Conservation (phyloP, 1,140 invertebrate species). For the Aphelenchoides fujianensis region DNA sequence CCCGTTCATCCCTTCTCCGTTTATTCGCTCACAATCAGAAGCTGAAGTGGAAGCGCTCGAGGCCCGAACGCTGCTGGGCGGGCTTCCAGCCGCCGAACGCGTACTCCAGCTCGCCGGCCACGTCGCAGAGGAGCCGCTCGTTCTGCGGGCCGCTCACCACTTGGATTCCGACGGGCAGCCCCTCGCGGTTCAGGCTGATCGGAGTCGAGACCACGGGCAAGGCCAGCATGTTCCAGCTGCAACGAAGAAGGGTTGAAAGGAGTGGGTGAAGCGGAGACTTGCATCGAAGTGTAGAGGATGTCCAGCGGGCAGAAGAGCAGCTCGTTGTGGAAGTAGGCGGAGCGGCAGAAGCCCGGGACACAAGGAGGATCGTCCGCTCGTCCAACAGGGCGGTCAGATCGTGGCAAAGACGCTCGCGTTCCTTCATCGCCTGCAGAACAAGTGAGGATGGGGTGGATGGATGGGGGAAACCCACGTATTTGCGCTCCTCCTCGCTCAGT, state of each 20-base stretch:
- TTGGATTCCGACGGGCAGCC: slow-evolving; percentile 57
- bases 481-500: neutral
- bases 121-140: neutral
- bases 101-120: slow-evolving; percentile 70
- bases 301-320: slow-evolving; percentile 43
- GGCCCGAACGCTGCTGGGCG: too few relatives aligned
- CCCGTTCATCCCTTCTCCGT: too few relatives aligned
- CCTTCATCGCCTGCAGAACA: neutral
- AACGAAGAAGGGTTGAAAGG: neutral
- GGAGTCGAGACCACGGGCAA: slow-evolving; percentile 64
- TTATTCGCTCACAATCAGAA: too few relatives aligned
- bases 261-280: slow-evolving; percentile 51
- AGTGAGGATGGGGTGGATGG: neutral
- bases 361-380: slow-evolving; percentile 56
- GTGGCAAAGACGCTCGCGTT: neutral
- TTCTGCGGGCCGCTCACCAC: slow-evolving; percentile 63
- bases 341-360: slow-evolving; percentile 64
- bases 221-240: slow-evolving; percentile 49
- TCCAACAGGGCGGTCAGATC: neutral
- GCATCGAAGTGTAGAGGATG: slow-evolving; percentile 63
- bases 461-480: neutral
- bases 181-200: slow-evolving; percentile 64
- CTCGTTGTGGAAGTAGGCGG: slow-evolving; percentile 64
- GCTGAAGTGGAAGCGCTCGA: too few relatives aligned
- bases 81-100: slow-evolving; percentile 71